Conservation (phyloP, 2,888 invertebrate species). For the Hydropsyche betteni region DNA sequence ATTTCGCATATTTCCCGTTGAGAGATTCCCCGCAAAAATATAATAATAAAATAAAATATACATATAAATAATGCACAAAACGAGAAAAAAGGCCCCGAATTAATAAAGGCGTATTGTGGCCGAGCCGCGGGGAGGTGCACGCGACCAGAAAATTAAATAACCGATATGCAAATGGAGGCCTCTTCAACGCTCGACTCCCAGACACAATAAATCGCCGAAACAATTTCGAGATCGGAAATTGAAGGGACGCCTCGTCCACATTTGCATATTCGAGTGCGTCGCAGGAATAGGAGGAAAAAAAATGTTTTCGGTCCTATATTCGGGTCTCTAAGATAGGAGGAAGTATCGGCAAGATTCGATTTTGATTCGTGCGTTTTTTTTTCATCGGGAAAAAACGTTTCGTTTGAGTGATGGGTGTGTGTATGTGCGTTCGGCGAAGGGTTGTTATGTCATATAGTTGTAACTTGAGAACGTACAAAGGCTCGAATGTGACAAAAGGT, state of each 20-base stretch:
- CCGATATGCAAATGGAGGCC: constrained; percentile 49
- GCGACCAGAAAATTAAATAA: constrained; percentile 51
- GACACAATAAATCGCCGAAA: constrained; percentile 32
- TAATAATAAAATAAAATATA: background rate
- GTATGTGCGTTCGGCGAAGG: too few relatives aligned
- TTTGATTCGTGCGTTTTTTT: too few relatives aligned
- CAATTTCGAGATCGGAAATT: constrained; percentile 25
- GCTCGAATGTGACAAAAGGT: too few relatives aligned
- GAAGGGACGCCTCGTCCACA: background rate
- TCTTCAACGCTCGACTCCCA: background rate
- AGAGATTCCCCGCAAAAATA: background rate
- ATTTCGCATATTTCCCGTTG: background rate
- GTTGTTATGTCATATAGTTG: too few relatives aligned
- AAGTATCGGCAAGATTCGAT: too few relatives aligned
- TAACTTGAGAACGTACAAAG: too few relatives aligned
- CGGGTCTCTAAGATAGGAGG: too few relatives aligned
- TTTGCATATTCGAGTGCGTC: constrained; percentile 29
- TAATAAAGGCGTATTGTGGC: constrained; percentile 21
- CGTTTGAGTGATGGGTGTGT: too few relatives aligned
- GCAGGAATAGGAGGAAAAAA: too few relatives aligned
- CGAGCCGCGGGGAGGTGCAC: constrained; percentile 42
- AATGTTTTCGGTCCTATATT: too few relatives aligned
- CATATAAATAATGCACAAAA: background rate
- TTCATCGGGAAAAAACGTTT: too few relatives aligned
- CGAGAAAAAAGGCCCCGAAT: background rate